These are phyloP conservation scores for Drosophila glabriapex DNA, from an alignment of 2,888 invertebrate species.

Conservation along the genomic window DNA sequence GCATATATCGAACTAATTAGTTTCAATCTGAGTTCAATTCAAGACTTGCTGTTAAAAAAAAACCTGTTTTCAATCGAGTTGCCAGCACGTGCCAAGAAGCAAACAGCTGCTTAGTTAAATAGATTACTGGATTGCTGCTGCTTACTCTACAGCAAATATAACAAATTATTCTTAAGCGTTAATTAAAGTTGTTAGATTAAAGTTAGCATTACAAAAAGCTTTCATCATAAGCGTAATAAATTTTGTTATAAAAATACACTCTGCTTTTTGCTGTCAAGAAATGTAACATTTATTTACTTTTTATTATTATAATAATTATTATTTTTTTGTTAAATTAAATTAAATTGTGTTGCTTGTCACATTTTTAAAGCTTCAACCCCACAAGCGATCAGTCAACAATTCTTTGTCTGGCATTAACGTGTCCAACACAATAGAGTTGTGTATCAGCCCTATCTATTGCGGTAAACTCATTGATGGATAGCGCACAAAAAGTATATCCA, in stretches of 20 bases:
- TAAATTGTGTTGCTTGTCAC: background rate
- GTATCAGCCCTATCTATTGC: slow-evolving; percentile 22
- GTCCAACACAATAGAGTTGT: slow-evolving; percentile 20
- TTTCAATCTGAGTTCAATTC: background rate
- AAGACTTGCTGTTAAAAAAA: background rate
- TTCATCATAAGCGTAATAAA: background rate
- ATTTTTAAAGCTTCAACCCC: background rate
- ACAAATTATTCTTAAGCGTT: background rate
- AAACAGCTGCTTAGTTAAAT: background rate
- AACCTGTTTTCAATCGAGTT: slow-evolving; percentile 5
- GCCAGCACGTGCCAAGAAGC: slow-evolving; percentile 8
- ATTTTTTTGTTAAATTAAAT: background rate
- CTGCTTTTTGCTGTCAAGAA: background rate
- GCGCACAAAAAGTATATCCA: slow-evolving; percentile 20
- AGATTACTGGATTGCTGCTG: background rate
- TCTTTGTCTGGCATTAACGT: slow-evolving; percentile 35
- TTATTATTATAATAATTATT: background rate
- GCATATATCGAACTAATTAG: background rate
- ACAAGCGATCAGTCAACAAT: slow-evolving; percentile 48
- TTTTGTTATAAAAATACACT: background rate
- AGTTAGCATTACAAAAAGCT: accelerated
- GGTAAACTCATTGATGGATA: slow-evolving; percentile 46
- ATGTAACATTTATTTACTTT: background rate
- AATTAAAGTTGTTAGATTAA: background rate
- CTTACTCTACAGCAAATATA: background rate